Base-by-base conservation (phyloP, 2,113 vertebrate genomes). In the Poeciliopsis occidentalis region DNA sequence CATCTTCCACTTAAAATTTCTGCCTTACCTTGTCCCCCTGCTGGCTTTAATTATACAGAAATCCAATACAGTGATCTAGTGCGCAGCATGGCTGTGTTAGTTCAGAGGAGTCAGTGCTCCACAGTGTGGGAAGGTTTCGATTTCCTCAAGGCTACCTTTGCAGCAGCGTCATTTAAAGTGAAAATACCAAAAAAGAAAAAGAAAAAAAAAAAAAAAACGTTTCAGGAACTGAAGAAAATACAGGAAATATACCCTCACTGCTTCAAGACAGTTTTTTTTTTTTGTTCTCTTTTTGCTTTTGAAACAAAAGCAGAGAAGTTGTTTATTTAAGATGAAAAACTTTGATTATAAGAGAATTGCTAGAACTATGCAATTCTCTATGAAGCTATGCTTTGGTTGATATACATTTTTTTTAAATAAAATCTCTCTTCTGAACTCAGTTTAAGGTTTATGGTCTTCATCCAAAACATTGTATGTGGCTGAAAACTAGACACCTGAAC, bases 11-110 rank as follows among this genome's bases (percentile, higher is more conserved):
- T 89, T 87, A 73, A 86, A 84, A 88, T 79, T 77, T 90, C 78
- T 76, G 72, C 57, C 77, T 83, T 79, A 87, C 83, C 75, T 84
- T 81, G 85, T 88, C 85, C 85, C 39, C 51, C 78, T 32, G 7
- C 70, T 87, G 81, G 87, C 78, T 92, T 88, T 90, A 92, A 92
- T 91, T 89, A 85, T 84, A 91, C 83, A 88, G 88, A 85, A 87
- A 88, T 88, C 78, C 92, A 84, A 91, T 92, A 88, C 69, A 57
- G 83, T 88, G 86, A 91, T 93, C 80, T 82, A 89, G 80, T 82
- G 81, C 60, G 41, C 54, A 66, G 71, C 57, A 62, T 31, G 66
- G 79, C 81, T 79, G 69, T 71, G 75, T 44, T 75, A 81, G 78
- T 80, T 83, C 60, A 24, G n/a, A 71, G 68, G 66, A 77, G 73